Percentiles rank a stretch among this genome's conserved stretches.
Evolutionary conservation across 2,888 invertebrate genomes (phyloP).

Genomic region (Rhabditoides inermis): DNA sequence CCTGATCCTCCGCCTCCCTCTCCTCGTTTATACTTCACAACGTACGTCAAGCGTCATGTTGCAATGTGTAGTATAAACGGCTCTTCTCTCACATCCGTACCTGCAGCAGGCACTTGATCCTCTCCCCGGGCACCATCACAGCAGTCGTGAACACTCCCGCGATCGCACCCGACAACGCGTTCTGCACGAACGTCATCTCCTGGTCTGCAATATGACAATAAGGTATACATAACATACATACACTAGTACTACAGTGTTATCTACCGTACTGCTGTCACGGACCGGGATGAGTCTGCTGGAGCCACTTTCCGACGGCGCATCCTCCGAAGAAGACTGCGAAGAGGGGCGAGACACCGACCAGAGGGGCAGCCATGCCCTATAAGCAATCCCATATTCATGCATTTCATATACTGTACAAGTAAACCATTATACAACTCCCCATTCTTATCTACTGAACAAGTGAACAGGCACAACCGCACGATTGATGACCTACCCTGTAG

Average conservation of each 20-base stretch:
- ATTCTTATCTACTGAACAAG: too few relatives aligned
- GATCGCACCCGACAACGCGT: constrained; percentile 86
- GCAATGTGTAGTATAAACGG: too few relatives aligned
- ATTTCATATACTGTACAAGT: too few relatives aligned
- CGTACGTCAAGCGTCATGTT: too few relatives aligned
- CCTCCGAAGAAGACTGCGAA: constrained; percentile 97
- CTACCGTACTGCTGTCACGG: too few relatives aligned
- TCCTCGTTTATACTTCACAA: too few relatives aligned
- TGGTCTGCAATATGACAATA: constrained; percentile 24
- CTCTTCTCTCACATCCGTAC: too few relatives aligned
- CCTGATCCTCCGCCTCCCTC: too few relatives aligned
- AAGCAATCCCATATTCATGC: too few relatives aligned
- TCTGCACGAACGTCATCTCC: constrained; percentile 62
- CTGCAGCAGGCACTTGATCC: constrained; percentile 94
- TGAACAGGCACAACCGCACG: too few relatives aligned
- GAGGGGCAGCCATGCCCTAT: constrained; percentile 77
- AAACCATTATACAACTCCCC: too few relatives aligned
- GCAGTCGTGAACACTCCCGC: constrained; percentile 94
- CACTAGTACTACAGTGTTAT: neutral
- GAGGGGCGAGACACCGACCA: constrained; percentile 94
- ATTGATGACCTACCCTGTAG: constrained; percentile 25
- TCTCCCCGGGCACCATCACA: constrained; percentile 95
- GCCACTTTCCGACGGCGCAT: constrained; percentile 81
- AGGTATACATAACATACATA: constrained; percentile 1
- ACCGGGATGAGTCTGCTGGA: constrained; percentile 65